Conservation (phyloP, 2,888 invertebrate species). For the Metopia argyrocephala region DNA sequence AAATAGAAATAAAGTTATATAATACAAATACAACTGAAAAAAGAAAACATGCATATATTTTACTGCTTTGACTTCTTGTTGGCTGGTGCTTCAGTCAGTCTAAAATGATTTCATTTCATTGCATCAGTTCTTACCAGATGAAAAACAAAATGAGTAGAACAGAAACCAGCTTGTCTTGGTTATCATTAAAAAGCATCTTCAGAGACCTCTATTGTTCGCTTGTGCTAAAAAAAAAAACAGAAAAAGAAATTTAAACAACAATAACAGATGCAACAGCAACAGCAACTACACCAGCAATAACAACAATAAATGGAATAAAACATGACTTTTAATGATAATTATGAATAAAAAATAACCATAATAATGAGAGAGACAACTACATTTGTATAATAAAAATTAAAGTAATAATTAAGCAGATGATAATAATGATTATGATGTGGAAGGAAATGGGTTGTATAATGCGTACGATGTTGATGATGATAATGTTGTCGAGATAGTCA, state of each 20-base stretch:
- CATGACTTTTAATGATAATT: neutral
- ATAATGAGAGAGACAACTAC: neutral
- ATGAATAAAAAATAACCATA: neutral
- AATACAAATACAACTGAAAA: too few species aligned
- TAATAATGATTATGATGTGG: neutral
- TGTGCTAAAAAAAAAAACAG: neutral
- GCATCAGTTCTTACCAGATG: neutral
- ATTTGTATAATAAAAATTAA: neutral
- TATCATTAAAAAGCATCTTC: neutral
- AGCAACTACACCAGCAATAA: neutral
- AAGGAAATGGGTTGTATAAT: neutral
- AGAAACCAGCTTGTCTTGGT: neutral
- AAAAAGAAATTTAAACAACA: too few species aligned
- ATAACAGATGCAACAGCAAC: neutral
- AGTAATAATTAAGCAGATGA: constrained; percentile 8
- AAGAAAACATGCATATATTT: neutral
- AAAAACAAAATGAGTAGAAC: neutral
- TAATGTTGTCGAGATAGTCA: neutral
- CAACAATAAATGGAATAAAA: too few species aligned
- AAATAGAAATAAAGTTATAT: too few species aligned
- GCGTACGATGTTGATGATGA: constrained; percentile 39
- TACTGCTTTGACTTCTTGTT: neutral
- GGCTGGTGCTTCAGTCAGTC: neutral
- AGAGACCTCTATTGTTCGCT: neutral
- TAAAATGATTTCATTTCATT: neutral